These are phyloP conservation scores for Phalacrocorax pelagicus DNA, from an alignment of 2,113 vertebrate genomes.

Conservation along the genomic window DNA sequence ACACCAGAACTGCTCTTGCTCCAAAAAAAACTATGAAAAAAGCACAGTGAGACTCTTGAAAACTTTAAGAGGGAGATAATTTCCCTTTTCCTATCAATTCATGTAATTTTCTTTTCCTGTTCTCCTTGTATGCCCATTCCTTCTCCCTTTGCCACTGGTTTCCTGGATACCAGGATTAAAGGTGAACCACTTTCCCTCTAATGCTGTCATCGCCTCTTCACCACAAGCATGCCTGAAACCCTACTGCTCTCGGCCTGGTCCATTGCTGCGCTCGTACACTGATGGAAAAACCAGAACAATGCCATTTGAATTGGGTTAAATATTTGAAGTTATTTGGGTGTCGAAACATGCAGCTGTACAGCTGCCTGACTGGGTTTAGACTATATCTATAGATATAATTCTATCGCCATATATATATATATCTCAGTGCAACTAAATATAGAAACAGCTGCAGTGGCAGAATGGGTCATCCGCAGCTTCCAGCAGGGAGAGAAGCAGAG, in stretches of 20 bases:
- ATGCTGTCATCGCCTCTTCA: background rate
- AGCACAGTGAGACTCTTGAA: background rate
- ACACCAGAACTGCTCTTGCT: background rate
- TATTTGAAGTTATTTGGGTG: background rate
- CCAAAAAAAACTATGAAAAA: background rate
- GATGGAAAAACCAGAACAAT: background rate
- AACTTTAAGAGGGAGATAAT: background rate
- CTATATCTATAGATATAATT: background rate
- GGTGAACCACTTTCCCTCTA: background rate
- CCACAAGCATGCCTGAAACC: background rate
- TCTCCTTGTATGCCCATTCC: background rate
- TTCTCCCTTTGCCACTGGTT: background rate
- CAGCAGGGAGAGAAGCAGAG: background rate
- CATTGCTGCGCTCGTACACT: rapidly evolving
- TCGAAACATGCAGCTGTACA: background rate
- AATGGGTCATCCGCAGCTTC: background rate
- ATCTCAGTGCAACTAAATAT: background rate
- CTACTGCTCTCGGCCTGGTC: rapidly evolving
- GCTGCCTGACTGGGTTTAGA: background rate
- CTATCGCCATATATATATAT: background rate
- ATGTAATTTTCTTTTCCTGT: background rate
- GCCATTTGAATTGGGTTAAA: background rate
- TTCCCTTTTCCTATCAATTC: background rate
- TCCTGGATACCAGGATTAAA: background rate
- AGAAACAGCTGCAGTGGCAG: background rate